Evolutionary conservation across 2,888 invertebrate species (phyloP), one percentile per base, ranked within the genome.

Genomic region (Gastracanthus pulcherrimus): DNA sequence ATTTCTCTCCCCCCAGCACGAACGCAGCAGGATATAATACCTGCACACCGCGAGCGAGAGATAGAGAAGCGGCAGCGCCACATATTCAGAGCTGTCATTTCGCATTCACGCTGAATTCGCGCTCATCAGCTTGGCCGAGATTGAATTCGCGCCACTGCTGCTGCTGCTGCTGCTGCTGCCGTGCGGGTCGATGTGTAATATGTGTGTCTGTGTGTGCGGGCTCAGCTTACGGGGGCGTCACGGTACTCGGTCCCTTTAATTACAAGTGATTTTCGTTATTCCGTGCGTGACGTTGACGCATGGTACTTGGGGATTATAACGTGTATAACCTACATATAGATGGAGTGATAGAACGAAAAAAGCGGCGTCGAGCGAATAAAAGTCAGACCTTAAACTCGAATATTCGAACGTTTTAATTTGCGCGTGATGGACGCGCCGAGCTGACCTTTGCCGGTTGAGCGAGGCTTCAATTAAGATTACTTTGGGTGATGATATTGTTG

Each of bases 251-350:
- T 71, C 75, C 79, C 80, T 76, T 80, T 80, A 79, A 76, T 82
- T 82, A 76, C 71, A 64, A 51, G 72, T 76, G 80, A 79, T 82
- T 82, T 76, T 79, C 76, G 79, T 82, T 75, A 78, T 79, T 82
- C 74, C 64, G 55, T 58, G 62, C 70, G 48, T 79, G 75, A 72
- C 76, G 70, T 71, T 82, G 79, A 79, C 76, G 76, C 70, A 79
- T 79, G 71, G 70, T 79, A 51, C 74, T 74, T 74, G 77, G 62
- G 62, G 64, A 78, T n/a, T n/a, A n/a, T 77, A 72, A 62, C 66
- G 23, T 45, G 26, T 36, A 19, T 19, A 5, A 29, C 23, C 5
- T 60, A 2, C 23, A 31, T 69, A 13, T 51, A 34, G 9, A 48
- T n/a, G 1, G 26, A 41, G 38, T 67, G 36, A 23, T 23, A 38